phyloP scores from a whole-genome alignment of 2,113 vertebrate species.

The Oryzias celebensis region DNA sequence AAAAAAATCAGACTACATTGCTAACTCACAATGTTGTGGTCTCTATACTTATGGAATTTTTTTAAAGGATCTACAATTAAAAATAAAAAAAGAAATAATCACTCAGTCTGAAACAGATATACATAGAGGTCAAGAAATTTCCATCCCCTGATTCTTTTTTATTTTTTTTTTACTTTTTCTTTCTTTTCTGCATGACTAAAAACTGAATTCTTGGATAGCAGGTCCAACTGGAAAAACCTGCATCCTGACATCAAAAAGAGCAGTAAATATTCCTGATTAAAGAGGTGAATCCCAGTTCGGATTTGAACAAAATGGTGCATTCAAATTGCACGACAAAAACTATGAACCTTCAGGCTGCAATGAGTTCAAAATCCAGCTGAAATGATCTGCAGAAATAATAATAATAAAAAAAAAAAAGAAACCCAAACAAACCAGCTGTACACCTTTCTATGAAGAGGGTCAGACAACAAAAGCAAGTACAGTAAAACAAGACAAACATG shows the following conservation, averaged over 20 bases:
- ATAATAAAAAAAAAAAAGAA: constrained; percentile 31
- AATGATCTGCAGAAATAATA: constrained; percentile 65
- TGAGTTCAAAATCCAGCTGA: constrained; percentile 29
- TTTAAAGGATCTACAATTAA: constrained; percentile 59
- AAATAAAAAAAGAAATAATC: constrained; percentile 35
- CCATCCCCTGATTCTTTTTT: constrained; percentile 1
- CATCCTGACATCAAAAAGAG: constrained; percentile 71
- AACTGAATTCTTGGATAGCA: constrained; percentile 31
- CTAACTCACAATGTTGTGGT: constrained; percentile 78
- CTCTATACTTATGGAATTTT: constrained; percentile 68
- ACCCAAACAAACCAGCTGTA: constrained; percentile 44
- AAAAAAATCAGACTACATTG: constrained; percentile 55
- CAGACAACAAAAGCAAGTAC: constrained; percentile 63
- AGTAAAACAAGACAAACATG: constrained; percentile 71
- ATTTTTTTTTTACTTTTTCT: constrained; percentile 21
- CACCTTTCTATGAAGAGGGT: constrained; percentile 50
- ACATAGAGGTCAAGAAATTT: constrained; percentile 50
- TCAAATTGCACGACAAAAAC: constrained; percentile 9
- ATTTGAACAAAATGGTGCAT: constrained; percentile 12
- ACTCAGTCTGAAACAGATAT: constrained; percentile 39
- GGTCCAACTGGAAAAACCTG: constrained; percentile 34
- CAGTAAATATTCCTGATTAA: constrained; percentile 61
- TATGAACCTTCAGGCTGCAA: constrained; percentile 34
- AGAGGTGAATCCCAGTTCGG: constrained; percentile 34
- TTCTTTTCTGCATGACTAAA: constrained; percentile 2